phyloP scores from a whole-genome alignment of 2,797 vertebrate species.

The Megalops cyprinoides region DNA sequence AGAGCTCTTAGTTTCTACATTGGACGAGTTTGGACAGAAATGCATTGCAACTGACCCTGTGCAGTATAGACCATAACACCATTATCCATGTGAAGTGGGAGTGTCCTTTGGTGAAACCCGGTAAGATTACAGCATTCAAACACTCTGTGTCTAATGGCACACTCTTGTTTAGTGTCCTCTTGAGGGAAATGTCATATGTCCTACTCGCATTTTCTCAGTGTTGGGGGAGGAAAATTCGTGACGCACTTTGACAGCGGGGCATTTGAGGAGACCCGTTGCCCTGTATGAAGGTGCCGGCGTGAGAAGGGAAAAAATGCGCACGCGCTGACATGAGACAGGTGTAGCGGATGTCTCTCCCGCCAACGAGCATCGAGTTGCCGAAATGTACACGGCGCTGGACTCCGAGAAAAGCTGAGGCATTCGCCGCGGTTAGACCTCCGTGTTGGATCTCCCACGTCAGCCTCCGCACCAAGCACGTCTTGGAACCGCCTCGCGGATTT shows the following conservation, averaged over 20 bases:
- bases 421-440: not conserved
- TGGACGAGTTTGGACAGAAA: not conserved
- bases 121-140: not conserved
- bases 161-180: no score
- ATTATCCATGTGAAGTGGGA: not conserved
- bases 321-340: conserved; percentile 11
- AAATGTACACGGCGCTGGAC: not conserved
- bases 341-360: not conserved
- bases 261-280: not conserved
- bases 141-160: no score
- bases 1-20: not conserved
- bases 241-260: not conserved
- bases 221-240: not conserved
- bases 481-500: not conserved
- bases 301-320: not conserved
- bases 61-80: not conserved
- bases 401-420: not conserved
- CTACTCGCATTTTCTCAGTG: no score
- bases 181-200: no score
- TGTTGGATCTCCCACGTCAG: not conserved
- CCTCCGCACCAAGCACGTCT: not conserved
- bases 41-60: not conserved
- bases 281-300: conserved; percentile 4
- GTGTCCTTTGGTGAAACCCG: not conserved
- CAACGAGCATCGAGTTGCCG: conserved; percentile 5